Percentiles rank a stretch among this genome's conserved stretches.
Conservation (phyloP, 1,140 invertebrate genomes). For the Holotrichia oblita region DNA sequence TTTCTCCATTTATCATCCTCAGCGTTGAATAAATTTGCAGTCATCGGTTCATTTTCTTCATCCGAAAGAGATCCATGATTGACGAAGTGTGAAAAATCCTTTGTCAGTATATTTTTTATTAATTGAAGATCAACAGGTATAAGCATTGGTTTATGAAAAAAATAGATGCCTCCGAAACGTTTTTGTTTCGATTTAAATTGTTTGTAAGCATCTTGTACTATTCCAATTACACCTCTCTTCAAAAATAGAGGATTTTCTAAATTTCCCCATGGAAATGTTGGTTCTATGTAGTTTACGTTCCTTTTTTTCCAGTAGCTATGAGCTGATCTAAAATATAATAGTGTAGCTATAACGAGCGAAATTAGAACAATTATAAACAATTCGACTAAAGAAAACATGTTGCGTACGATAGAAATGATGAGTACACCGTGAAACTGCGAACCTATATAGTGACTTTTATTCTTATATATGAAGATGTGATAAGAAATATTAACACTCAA, state of each 20-base stretch:
- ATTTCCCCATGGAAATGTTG: neutral
- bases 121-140: slow-evolving; percentile 63
- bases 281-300: neutral
- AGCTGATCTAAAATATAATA: too few relatives aligned
- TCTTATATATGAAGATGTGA: too few relatives aligned
- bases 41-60: slow-evolving; percentile 61
- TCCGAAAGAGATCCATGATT: slow-evolving; percentile 60
- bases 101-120: slow-evolving; percentile 60
- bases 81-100: slow-evolving; percentile 63
- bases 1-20: slow-evolving; percentile 63
- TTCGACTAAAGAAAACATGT: too few relatives aligned
- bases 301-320: too few relatives aligned
- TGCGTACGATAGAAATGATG: too few relatives aligned
- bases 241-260: neutral
- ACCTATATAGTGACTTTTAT: too few relatives aligned
- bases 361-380: too few relatives aligned
- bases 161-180: slow-evolving; percentile 57
- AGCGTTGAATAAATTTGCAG: slow-evolving; percentile 62
- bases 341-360: too few relatives aligned
- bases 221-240: neutral
- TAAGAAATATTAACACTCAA: too few relatives aligned
- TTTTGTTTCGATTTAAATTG: slow-evolving; percentile 52
- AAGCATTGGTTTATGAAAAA: slow-evolving; percentile 58
- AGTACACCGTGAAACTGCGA: too few relatives aligned
- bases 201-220: slow-evolving; percentile 51